phyloP scores from a whole-genome alignment of 2,888 invertebrate genomes.

The Lissonota sp. region DNA sequence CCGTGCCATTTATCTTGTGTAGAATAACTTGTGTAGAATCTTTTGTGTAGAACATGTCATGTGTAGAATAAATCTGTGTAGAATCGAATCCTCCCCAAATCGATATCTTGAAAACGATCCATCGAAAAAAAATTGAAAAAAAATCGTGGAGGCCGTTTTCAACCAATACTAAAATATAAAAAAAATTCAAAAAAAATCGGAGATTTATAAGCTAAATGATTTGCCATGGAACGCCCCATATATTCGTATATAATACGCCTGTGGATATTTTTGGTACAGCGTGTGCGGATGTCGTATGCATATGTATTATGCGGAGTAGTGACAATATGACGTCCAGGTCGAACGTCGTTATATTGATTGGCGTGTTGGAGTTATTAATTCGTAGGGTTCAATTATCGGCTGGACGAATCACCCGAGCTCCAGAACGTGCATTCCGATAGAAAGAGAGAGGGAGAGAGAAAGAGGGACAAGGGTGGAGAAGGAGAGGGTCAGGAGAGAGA shows the following conservation, averaged over 20 bases:
- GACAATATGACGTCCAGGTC: conserved; percentile 67
- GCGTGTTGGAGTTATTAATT: conserved; percentile 82
- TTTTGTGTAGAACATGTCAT: no score
- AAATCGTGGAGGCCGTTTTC: no score
- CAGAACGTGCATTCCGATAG: conserved; percentile 31
- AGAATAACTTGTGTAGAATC: no score
- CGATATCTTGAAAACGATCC: no score
- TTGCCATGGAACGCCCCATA: not conserved
- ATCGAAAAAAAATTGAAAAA: no score
- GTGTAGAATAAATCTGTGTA: no score
- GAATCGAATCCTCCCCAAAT: no score
- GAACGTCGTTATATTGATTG: conserved; percentile 80
- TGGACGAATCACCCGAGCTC: conserved; percentile 69
- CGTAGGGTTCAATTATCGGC: conserved; percentile 81
- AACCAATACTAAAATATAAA: no score
- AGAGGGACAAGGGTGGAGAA: not conserved
- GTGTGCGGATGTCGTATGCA: conserved; percentile 51
- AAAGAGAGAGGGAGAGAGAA: conserved; percentile 26
- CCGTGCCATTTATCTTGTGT: no score
- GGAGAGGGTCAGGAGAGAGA: conserved; percentile 26
- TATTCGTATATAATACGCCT: conserved; percentile 10
- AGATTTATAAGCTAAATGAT: no score
- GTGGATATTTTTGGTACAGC: conserved; percentile 8
- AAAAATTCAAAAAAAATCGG: no score
- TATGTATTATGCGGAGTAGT: conserved; percentile 61